Percentiles rank a stretch among this genome's conserved stretches.
Evolutionary conservation across 2,888 invertebrate genomes (phyloP).

Genomic region (Amorpha juglandis): DNA sequence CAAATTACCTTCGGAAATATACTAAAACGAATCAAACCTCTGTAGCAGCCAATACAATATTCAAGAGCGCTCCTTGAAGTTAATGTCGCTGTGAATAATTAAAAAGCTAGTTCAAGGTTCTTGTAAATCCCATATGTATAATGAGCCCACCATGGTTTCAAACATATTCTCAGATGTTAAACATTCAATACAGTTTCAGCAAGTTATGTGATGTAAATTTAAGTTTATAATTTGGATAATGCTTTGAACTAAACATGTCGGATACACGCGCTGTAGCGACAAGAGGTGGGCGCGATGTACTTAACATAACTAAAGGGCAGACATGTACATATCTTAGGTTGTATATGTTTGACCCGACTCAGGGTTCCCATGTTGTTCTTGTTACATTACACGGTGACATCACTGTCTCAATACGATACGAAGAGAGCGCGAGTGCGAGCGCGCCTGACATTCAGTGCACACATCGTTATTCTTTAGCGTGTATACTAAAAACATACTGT

Average conservation of each 20-base stretch:
- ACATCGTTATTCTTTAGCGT: constrained; percentile 32
- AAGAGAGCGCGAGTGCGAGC: constrained; percentile 4
- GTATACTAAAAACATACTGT: constrained; percentile 32
- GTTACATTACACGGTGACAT: constrained; percentile 27
- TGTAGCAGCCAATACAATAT: constrained; percentile 9
- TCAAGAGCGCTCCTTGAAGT: constrained; percentile 11
- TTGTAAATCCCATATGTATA: not conserved
- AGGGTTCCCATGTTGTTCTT: constrained; percentile 8
- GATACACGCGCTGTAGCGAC: constrained; percentile 1
- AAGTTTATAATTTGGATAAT: constrained; percentile 2
- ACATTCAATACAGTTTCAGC: not conserved
- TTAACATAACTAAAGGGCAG: constrained; percentile 4
- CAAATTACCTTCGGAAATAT: not conserved
- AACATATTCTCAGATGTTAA: not conserved
- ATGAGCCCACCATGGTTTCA: not conserved
- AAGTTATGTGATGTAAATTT: not conserved
- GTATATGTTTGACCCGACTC: constrained; percentile 17
- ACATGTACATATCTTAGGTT: constrained; percentile 15
- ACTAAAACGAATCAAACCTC: constrained; percentile 17
- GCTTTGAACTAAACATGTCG: constrained; percentile 4
- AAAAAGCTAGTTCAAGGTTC: constrained; percentile 7
- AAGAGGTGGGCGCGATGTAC: not conserved
- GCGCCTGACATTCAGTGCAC: constrained; percentile 33
- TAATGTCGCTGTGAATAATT: constrained; percentile 14
- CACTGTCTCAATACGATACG: constrained; percentile 25